Conservation (phyloP, 2,888 invertebrate genomes). For the Encarsia formosa region DNA sequence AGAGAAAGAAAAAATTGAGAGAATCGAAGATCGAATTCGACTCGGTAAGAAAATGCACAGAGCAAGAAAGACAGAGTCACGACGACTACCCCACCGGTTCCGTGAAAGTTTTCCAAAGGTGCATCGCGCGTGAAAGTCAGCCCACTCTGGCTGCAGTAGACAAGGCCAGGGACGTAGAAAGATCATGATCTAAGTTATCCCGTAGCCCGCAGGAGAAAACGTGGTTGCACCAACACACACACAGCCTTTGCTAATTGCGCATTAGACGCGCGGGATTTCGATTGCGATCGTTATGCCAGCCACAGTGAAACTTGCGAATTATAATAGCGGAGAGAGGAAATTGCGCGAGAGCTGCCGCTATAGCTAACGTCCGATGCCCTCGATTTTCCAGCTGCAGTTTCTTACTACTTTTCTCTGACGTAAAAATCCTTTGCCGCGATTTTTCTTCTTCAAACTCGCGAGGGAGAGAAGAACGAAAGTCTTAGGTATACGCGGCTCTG, state of each 20-base stretch:
- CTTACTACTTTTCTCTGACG: no score
- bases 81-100: no score
- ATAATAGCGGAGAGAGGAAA: no score
- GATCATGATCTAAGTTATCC: constrained; percentile 15
- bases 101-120: constrained; percentile 27
- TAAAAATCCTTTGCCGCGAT: constrained; percentile 22
- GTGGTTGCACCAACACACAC: not conserved
- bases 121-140: constrained; percentile 28
- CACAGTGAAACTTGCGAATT: constrained; percentile 19
- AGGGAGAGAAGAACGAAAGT: constrained; percentile 12
- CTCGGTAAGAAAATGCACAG: no score
- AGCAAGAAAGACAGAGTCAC: no score
- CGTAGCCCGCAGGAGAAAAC: not conserved
- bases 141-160: no score
- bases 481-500: no score
- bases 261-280: not conserved
- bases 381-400: no score
- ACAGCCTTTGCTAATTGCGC: constrained; percentile 9
- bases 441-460: no score
- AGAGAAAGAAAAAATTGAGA: no score
- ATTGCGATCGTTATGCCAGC: constrained; percentile 5
- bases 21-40: no score
- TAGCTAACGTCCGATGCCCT: constrained; percentile 10
- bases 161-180: constrained; percentile 30
- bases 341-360: not conserved